A percentile compares a stretch with the other conserved stretches of the same genome.
These are phyloP conservation scores for Tenthredo livida DNA, from an alignment of 2,888 invertebrate genomes.

Conservation along the genomic window DNA sequence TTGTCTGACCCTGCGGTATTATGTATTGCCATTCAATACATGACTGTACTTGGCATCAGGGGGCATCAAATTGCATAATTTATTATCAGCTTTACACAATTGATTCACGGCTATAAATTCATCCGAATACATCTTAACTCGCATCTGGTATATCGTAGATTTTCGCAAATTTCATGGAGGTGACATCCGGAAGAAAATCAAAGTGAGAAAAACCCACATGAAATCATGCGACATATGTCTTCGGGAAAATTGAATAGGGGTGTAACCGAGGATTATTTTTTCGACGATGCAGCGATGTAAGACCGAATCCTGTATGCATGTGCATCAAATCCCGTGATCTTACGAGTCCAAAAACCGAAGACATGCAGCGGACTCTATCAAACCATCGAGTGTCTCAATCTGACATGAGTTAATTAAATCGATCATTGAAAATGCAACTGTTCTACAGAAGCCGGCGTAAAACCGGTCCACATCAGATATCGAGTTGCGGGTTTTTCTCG, in stretches of 20 bases:
- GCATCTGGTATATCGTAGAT: neutral
- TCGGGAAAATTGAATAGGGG: too few species aligned
- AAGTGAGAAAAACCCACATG: neutral
- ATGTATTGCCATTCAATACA: constrained; percentile 12
- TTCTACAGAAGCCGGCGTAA: neutral
- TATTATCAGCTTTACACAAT: neutral
- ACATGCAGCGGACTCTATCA: neutral
- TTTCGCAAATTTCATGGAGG: too few species aligned
- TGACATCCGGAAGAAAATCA: too few species aligned
- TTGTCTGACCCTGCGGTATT: neutral
- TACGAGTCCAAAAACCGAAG: neutral
- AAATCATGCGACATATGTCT: neutral
- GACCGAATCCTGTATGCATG: too few species aligned
- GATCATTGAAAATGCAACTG: neutral
- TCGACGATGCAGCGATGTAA: neutral
- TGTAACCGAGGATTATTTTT: too few species aligned
- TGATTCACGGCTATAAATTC: neutral
- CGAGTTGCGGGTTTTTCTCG: neutral
- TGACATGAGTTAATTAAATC: neutral
- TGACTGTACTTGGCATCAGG: neutral
- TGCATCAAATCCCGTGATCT: too few species aligned
- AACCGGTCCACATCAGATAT: neutral
- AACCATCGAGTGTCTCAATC: neutral
- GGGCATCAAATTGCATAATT: neutral
- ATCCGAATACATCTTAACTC: neutral